These are phyloP conservation scores for Euspilapteryx auroguttella DNA, from an alignment of 2,888 invertebrate species.

Conservation along the genomic window DNA sequence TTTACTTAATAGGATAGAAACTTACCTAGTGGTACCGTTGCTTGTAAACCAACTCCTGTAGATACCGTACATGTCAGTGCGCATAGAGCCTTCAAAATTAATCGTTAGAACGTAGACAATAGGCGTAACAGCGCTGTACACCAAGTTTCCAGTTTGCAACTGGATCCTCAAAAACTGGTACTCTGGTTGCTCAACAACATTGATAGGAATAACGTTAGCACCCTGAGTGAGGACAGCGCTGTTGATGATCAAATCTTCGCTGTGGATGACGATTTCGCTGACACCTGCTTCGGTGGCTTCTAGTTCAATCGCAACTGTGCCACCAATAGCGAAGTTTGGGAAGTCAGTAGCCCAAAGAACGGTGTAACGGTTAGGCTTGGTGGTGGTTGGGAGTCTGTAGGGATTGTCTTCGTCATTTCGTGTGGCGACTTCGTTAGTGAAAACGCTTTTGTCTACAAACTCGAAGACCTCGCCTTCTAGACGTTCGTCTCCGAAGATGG, in stretches of 20 bases:
- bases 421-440: conserved; percentile 7
- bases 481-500: conserved; percentile 38
- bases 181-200: conserved; percentile 10
- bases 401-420: conserved; percentile 11
- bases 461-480: conserved; percentile 34
- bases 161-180: conserved; percentile 24
- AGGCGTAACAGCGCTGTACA: conserved; percentile 14
- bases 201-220: conserved; percentile 10
- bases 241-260: conserved; percentile 20
- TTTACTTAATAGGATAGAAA: too few relatives aligned
- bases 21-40: conserved; percentile 18
- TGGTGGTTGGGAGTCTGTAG: conserved; percentile 47
- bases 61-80: conserved; percentile 44
- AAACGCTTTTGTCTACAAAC: conserved; percentile 16
- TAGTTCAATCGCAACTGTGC: conserved; percentile 29
- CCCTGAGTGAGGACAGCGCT: conserved; percentile 33
- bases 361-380: conserved; percentile 53
- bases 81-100: conserved; percentile 20
- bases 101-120: conserved; percentile 20
- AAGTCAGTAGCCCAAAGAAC: conserved; percentile 47
- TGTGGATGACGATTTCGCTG: conserved; percentile 30
- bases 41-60: conserved; percentile 41
- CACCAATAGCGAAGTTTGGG: conserved; percentile 18
- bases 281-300: conserved; percentile 21
- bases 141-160: conserved; percentile 13